Percentiles rank a stretch among this genome's conserved stretches.
phyloP scores from a whole-genome alignment of 2,113 vertebrate species.

The Brachyistius frenatus region DNA sequence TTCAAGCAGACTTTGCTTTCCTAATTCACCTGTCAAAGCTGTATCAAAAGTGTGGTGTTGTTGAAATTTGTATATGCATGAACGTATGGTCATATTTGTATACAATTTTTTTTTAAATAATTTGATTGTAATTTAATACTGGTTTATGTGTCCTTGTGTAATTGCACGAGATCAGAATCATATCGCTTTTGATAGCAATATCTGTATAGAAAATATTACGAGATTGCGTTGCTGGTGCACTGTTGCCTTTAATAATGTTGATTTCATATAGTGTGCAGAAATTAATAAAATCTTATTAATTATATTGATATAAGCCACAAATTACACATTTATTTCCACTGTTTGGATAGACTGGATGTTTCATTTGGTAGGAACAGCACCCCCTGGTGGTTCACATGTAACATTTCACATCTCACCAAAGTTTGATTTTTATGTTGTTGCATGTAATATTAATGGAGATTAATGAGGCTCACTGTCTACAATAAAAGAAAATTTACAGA shows the following conservation, averaged over 20 bases:
- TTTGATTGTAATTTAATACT: constrained; percentile 66
- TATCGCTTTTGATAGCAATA: constrained; percentile 24
- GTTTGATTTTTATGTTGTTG: no score
- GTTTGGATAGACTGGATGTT: background rate
- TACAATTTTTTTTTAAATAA: constrained; percentile 44
- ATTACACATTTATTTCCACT: background rate
- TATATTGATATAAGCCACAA: constrained; percentile 31
- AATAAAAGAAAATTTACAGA: no score
- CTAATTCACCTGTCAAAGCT: constrained; percentile 58
- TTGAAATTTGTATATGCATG: constrained; percentile 73
- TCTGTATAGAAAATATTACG: constrained; percentile 47
- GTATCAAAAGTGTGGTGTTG: constrained; percentile 53
- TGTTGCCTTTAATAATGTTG: constrained; percentile 61
- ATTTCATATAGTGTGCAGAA: constrained; percentile 40
- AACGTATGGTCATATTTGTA: constrained; percentile 71
- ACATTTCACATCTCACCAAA: background rate
- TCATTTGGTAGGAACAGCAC: background rate
- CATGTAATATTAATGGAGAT: no score
- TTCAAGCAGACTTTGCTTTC: constrained; percentile 43
- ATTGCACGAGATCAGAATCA: constrained; percentile 54
- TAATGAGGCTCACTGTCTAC: no score
- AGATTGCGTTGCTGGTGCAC: constrained; percentile 58
- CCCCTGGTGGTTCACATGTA: constrained; percentile 32
- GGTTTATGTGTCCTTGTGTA: constrained; percentile 55
- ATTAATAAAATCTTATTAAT: constrained; percentile 58